Conservation (phyloP, 2,888 invertebrate genomes). For the Hyles lineata region DNA sequence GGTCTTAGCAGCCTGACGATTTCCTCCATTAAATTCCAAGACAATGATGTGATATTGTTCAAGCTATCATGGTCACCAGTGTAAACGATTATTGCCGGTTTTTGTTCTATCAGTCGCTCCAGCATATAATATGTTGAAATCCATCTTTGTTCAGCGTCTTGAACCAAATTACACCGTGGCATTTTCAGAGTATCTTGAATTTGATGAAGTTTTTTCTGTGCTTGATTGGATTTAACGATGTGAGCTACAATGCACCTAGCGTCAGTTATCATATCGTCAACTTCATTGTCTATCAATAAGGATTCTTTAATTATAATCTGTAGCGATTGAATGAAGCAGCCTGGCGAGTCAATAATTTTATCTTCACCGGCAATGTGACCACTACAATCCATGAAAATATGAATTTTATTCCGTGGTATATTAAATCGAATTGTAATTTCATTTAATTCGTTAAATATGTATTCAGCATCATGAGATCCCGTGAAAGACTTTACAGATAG, state of each 20-base stretch:
- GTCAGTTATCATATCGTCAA: constrained; percentile 5
- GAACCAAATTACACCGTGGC: not conserved
- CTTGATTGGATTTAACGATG: constrained; percentile 4
- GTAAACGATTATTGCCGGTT: constrained; percentile 43
- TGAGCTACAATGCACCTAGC: constrained; percentile 1
- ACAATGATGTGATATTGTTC: constrained; percentile 34
- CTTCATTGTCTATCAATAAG: not conserved
- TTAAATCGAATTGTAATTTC: not conserved
- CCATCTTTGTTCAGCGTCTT: constrained; percentile 40
- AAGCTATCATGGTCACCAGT: constrained; percentile 38
- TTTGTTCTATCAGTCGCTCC: constrained; percentile 45
- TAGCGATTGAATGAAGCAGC: constrained; percentile 7
- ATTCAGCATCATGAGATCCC: not conserved
- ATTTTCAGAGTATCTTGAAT: constrained; percentile 2
- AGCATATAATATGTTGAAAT: constrained; percentile 45
- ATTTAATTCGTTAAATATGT: not conserved
- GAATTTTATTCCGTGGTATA: constrained; percentile 6
- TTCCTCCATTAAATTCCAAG: constrained; percentile 46
- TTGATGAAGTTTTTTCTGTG: not conserved
- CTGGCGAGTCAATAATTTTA: not conserved
- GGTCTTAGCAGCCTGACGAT: constrained; percentile 45
- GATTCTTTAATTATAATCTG: not conserved
- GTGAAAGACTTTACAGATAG: not conserved
- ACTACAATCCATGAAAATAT: not conserved
- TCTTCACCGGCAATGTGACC: not conserved